A percentile compares a stretch with the other conserved stretches of the same genome.
phyloP scores from a whole-genome alignment of 2,888 invertebrate species.

The Pheosia gnoma region DNA sequence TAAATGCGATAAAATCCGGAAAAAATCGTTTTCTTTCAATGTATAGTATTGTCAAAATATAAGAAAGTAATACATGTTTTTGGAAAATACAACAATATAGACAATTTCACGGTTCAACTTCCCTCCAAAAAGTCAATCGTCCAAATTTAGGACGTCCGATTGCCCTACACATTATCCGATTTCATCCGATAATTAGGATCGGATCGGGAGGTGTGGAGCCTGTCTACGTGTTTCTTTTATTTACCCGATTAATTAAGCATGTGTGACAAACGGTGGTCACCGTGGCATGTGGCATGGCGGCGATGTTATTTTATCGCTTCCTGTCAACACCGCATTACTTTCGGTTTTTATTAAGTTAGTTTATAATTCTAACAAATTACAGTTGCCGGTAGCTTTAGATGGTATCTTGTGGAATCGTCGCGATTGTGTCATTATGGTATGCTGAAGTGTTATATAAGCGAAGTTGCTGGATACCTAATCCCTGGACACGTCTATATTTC shows the following conservation, averaged over 20 bases:
- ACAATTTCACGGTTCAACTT: too few species aligned
- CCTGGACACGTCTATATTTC: background rate
- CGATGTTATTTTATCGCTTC: conserved; percentile 46
- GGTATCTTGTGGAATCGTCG: background rate
- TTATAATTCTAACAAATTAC: conserved; percentile 5
- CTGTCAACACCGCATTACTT: conserved; percentile 39
- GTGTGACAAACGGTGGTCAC: conserved; percentile 26
- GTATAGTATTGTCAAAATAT: too few species aligned
- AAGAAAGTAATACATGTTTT: too few species aligned
- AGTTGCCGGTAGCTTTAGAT: conserved; percentile 7
- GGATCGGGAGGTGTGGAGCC: background rate
- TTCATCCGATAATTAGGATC: too few species aligned
- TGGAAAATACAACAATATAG: too few species aligned
- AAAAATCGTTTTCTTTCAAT: too few species aligned
- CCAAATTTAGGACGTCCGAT: too few species aligned
- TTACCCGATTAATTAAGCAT: conserved; percentile 35
- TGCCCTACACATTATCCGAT: too few species aligned
- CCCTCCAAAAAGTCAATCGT: too few species aligned
- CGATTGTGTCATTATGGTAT: background rate
- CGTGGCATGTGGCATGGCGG: conserved; percentile 38
- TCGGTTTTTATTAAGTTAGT: conserved; percentile 17
- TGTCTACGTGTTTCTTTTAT: conserved; percentile 19
- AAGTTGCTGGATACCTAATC: background rate
- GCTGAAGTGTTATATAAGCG: background rate
- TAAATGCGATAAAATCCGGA: too few species aligned